A percentile compares a stretch with the other conserved stretches of the same genome.
phyloP scores from a whole-genome alignment of 2,888 invertebrate species.

The Eilema caniola region DNA sequence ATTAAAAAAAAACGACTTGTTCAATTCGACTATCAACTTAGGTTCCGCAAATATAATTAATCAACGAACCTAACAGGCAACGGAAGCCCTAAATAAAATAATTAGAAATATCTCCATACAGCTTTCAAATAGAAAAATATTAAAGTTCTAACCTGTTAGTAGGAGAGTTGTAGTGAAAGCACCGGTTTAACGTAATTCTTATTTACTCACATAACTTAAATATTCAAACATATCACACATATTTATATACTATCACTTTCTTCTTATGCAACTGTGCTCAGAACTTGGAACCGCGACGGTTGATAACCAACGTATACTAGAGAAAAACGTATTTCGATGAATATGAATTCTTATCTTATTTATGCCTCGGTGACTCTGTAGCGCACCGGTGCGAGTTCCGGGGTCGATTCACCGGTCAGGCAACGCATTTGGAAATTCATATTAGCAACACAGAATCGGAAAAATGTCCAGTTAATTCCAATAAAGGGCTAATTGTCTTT shows the following conservation, averaged over 20 bases:
- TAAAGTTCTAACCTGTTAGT: slow-evolving; percentile 11
- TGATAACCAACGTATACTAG: slow-evolving; percentile 12
- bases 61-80: not conserved
- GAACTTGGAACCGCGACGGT: slow-evolving; percentile 30
- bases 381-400: not conserved
- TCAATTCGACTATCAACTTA: not conserved
- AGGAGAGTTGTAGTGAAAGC: slow-evolving; percentile 60
- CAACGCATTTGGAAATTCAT: not conserved
- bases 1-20: not conserved
- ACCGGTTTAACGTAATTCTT: slow-evolving; percentile 53
- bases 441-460: no score
- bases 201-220: slow-evolving; percentile 68
- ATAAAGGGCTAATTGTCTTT: no score
- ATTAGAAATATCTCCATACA: not conserved
- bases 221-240: slow-evolving; percentile 61
- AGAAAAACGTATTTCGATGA: slow-evolving; percentile 4
- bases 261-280: slow-evolving; percentile 63
- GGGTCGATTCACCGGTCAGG: not conserved
- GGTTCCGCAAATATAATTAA: not conserved
- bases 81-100: not conserved
- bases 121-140: slow-evolving; percentile 7
- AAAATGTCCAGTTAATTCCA: no score
- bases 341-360: not conserved
- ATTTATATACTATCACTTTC: slow-evolving; percentile 67
- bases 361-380: not conserved